Conservation (phyloP, 2,888 invertebrate genomes). For the Drosophila merina region DNA sequence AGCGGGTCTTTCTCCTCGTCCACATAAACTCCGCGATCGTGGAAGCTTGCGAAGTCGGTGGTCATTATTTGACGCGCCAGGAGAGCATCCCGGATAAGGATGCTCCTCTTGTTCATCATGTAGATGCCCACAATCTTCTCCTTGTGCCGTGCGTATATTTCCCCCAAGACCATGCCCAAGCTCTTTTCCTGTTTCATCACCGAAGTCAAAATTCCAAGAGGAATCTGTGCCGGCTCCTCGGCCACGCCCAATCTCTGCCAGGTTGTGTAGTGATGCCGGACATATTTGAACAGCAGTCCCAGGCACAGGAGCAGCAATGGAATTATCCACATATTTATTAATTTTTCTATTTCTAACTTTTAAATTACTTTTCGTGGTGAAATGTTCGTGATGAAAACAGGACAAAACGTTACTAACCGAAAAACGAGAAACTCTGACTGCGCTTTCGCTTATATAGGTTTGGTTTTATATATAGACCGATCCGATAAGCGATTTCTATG, state of each 20-base stretch:
- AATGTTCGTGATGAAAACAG: not conserved
- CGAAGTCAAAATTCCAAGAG: constrained; percentile 87
- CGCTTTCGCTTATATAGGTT: not conserved
- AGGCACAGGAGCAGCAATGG: constrained; percentile 40
- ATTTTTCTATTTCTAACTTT: not conserved
- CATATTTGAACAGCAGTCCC: constrained; percentile 38
- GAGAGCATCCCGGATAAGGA: constrained; percentile 87
- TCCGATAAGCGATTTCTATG: constrained; percentile 18
- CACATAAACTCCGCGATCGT: constrained; percentile 87
- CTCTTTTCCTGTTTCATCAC: constrained; percentile 86
- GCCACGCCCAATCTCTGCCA: constrained; percentile 86
- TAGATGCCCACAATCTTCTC: constrained; percentile 86
- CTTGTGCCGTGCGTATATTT: constrained; percentile 85
- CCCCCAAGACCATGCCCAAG: constrained; percentile 87
- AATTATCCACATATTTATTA: constrained; percentile 55
- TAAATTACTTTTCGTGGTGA: not conserved
- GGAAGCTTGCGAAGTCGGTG: constrained; percentile 87
- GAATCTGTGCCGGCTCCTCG: constrained; percentile 86
- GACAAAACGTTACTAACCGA: constrained; percentile 11
- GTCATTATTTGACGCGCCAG: constrained; percentile 86
- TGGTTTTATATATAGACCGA: not conserved
- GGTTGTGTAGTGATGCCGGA: constrained; percentile 76
- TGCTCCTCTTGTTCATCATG: constrained; percentile 86
- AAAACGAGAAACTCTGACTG: not conserved
- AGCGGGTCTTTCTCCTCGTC: constrained; percentile 87